A percentile compares a stretch with the other conserved stretches of the same genome.
Evolutionary conservation across 35 echinoderm and acorn worm genomes (phyloP).

Genomic region (Hemicentrotus pulcherrimus): DNA sequence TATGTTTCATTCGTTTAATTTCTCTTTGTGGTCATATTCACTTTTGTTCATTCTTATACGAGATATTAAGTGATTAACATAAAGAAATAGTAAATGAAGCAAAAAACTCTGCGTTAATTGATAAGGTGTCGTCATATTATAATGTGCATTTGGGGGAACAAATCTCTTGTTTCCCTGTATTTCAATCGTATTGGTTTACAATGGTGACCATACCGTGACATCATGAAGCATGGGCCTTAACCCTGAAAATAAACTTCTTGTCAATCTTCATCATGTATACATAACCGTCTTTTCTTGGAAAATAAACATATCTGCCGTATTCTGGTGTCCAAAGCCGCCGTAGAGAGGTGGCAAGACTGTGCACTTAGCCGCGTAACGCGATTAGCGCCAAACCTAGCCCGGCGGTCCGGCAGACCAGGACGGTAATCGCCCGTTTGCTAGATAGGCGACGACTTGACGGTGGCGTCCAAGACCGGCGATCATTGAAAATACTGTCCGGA

Average conservation of each 20-base stretch:
- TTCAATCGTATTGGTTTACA: background rate
- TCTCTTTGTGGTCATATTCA: no score
- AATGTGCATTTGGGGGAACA: no score
- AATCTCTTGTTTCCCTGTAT: background rate
- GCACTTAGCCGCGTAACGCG: slow-evolving; percentile 33
- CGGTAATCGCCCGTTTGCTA: background rate
- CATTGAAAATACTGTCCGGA: background rate
- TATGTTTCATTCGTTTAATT: background rate
- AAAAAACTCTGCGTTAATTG: no score
- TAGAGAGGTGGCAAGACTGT: background rate
- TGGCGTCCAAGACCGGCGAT: background rate
- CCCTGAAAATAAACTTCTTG: background rate
- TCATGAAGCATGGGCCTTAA: background rate
- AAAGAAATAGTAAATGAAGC: no score
- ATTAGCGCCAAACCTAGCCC: slow-evolving; percentile 13
- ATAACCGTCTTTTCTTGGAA: background rate
- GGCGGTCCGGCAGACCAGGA: background rate
- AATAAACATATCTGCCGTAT: background rate
- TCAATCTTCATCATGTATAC: background rate
- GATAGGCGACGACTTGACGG: background rate
- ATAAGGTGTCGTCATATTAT: no score
- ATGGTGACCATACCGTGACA: background rate
- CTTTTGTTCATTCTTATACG: no score
- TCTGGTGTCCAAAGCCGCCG: background rate
- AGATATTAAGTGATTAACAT: no score